Conservation (phyloP, 2,797 vertebrate species). For the Alfaro cultratus region DNA sequence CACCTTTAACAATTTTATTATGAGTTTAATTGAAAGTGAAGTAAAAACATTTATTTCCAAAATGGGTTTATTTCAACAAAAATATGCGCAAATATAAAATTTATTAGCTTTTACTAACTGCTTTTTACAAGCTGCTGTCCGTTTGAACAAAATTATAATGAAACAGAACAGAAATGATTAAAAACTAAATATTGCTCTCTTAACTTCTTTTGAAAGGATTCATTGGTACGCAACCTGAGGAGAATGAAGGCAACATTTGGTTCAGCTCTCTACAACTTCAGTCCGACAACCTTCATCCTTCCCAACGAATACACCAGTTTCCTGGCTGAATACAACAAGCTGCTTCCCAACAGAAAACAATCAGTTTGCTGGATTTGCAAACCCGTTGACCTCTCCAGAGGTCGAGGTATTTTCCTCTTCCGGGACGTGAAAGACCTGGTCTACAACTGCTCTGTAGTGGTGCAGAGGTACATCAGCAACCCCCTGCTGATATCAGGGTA, state of each 20-base stretch:
- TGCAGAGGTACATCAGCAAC: conserved; percentile 85
- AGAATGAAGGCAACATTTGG: conserved; percentile 81
- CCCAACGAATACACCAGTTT: conserved; percentile 83
- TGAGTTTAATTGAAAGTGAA: background rate
- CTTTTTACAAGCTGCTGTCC: background rate
- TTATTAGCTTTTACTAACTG: background rate
- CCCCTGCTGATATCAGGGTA: conserved; percentile 85
- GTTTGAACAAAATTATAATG: background rate
- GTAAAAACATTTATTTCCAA: too few relatives aligned
- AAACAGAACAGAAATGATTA: background rate
- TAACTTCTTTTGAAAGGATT: conserved; percentile 65
- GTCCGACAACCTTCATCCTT: conserved; percentile 80
- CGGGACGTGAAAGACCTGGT: conserved; percentile 80
- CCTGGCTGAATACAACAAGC: conserved; percentile 76
- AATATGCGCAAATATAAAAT: background rate
- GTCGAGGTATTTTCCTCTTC: conserved; percentile 85
- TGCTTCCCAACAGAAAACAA: conserved; percentile 40
- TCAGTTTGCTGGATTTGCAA: conserved; percentile 85
- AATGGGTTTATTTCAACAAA: background rate
- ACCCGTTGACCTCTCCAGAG: conserved; percentile 81
- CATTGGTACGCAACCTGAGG: conserved; percentile 79
- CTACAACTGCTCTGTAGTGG: conserved; percentile 79
- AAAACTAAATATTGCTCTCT: background rate
- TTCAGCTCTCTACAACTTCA: conserved; percentile 79
- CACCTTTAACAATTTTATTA: background rate